These are phyloP conservation scores for Argopecten irradians DNA, from an alignment of 1,140 invertebrate genomes.

Conservation along the genomic window DNA sequence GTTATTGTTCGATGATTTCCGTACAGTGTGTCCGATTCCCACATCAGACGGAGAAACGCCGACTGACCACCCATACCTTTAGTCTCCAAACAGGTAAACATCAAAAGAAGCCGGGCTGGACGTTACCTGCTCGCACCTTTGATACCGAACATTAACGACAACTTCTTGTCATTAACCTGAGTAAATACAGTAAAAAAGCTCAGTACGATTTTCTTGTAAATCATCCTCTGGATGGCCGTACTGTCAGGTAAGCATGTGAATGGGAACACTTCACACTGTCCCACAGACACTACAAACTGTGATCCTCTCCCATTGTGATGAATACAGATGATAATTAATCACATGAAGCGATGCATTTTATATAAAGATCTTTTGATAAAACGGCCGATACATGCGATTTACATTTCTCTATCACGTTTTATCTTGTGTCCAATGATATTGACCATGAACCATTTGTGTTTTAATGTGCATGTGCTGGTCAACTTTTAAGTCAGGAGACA, in stretches of 20 bases:
- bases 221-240: not conserved
- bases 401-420: not conserved
- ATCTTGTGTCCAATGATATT: not conserved
- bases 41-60: not conserved
- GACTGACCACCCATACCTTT: conserved; percentile 14
- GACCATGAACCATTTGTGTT: conserved; percentile 16
- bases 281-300: not conserved
- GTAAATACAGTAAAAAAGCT: conserved; percentile 23
- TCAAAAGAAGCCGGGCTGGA: not conserved
- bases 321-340: not conserved
- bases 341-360: not conserved
- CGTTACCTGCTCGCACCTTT: not conserved
- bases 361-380: conserved; percentile 19
- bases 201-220: conserved; percentile 11
- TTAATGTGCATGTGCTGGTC: not conserved
- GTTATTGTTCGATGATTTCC: not conserved
- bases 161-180: not conserved
- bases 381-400: not conserved
- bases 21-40: not conserved
- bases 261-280: not conserved
- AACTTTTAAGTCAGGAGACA: not conserved
- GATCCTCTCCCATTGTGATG: not conserved
- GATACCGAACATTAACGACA: conserved; percentile 16
- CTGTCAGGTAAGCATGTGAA: not conserved
- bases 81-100: not conserved